phyloP scores from a whole-genome alignment of 2,113 vertebrate genomes.

The Sporophila hypoxantha region DNA sequence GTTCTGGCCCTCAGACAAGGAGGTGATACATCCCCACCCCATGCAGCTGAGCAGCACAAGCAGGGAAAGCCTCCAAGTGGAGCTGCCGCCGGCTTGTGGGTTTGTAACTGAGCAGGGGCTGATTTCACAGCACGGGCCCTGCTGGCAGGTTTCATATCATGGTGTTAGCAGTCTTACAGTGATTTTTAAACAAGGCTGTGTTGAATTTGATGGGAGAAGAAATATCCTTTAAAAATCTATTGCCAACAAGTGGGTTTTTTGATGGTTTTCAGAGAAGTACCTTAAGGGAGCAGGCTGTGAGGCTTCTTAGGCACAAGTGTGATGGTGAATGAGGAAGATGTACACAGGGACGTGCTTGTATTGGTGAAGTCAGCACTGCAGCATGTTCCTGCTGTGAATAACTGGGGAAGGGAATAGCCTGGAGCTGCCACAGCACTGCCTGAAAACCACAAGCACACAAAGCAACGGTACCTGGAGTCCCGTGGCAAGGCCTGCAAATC shows the following conservation, averaged over 20 bases:
- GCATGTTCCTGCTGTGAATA: fast-evolving
- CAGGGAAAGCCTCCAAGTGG: not conserved
- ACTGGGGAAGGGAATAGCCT: not conserved
- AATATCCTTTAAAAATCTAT: not conserved
- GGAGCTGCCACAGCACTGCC: not conserved
- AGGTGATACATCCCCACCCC: not conserved
- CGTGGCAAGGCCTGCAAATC: not conserved
- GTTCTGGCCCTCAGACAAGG: not conserved
- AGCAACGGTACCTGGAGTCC: not conserved
- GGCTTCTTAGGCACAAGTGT: not conserved
- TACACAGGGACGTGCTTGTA: fast-evolving
- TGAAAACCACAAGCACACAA: not conserved
- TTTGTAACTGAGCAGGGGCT: not conserved
- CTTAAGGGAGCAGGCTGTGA: not conserved
- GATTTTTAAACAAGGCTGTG: not conserved
- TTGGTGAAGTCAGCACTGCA: not conserved
- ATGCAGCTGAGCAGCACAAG: not conserved
- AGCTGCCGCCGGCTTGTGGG: fast-evolving
- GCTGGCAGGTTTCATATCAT: fast-evolving
- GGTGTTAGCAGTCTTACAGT: not conserved
- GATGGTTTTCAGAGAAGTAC: not conserved
- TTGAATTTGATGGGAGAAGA: not conserved
- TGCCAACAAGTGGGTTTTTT: not conserved
- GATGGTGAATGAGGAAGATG: not conserved
- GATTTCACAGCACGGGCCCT: not conserved